phyloP scores from a whole-genome alignment of 2,113 vertebrate genomes.

The Mus pahari region DNA sequence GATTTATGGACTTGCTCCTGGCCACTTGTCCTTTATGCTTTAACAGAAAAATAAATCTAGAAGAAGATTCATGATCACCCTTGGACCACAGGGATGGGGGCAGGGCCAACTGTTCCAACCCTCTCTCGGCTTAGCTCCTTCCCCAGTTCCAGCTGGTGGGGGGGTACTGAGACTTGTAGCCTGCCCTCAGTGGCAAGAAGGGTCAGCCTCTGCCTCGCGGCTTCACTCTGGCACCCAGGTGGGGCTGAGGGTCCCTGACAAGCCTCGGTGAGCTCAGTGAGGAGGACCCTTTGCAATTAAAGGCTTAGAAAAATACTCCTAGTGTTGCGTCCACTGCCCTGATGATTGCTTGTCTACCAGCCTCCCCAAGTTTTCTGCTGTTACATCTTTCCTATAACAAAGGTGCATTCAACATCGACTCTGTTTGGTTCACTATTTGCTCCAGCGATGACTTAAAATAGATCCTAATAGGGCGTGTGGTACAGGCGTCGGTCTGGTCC shows the following conservation, averaged over 20 bases:
- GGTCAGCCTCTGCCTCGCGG: not conserved
- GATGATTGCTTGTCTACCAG: not conserved
- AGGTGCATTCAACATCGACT: not conserved
- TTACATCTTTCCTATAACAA: not conserved
- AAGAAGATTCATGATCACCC: conserved; percentile 52
- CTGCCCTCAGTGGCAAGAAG: not conserved
- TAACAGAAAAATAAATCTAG: conserved; percentile 62
- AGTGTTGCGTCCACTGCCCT: not conserved
- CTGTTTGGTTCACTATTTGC: not conserved
- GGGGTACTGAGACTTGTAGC: not conserved
- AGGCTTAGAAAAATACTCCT: not conserved
- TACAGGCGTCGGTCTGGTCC: not conserved
- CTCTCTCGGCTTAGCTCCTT: not conserved
- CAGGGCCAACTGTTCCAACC: not conserved
- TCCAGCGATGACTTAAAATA: not conserved
- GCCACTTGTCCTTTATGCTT: conserved; percentile 63
- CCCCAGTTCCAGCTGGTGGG: not conserved
- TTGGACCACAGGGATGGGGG: not conserved
- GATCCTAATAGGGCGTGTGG: conserved; percentile 12
- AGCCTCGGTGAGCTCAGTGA: not conserved
- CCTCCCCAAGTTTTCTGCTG: not conserved
- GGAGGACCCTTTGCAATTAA: conserved; percentile 18
- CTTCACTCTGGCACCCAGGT: not conserved
- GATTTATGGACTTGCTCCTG: conserved; percentile 61
- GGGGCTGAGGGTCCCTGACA: not conserved